phyloP scores from a whole-genome alignment of 2,888 invertebrate species.

The Tetragnatha montana region DNA sequence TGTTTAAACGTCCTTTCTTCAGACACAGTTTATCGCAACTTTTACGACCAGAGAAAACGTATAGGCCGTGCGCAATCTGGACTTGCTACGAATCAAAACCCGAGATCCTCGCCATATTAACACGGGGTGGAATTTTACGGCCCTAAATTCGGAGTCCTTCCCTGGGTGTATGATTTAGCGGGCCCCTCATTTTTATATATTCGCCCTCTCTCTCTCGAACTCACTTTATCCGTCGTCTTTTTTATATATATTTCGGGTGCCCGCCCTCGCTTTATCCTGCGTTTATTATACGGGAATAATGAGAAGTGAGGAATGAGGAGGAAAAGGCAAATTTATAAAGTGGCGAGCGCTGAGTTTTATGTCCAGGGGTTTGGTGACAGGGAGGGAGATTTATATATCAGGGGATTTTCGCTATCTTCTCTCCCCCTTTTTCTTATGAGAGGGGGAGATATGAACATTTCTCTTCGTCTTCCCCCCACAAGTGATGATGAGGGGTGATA shows the following conservation, averaged over 20 bases:
- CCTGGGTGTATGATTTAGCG: constrained; percentile 5
- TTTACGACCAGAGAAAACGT: constrained; percentile 25
- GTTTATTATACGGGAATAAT: constrained; percentile 37
- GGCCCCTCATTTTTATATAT: constrained; percentile 16
- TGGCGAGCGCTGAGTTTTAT: constrained; percentile 23
- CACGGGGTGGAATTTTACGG: not conserved
- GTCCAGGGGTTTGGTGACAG: not conserved
- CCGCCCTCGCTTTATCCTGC: constrained; percentile 5
- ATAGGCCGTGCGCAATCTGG: constrained; percentile 37
- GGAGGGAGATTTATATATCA: no score
- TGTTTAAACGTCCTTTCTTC: constrained; percentile 51
- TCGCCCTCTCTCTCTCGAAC: constrained; percentile 11
- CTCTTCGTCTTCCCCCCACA: no score
- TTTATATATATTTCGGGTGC: constrained; percentile 24
- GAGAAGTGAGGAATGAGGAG: constrained; percentile 36
- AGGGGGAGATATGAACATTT: no score
- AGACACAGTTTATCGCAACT: constrained; percentile 42
- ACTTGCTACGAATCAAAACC: constrained; percentile 44
- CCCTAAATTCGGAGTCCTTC: not conserved
- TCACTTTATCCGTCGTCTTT: constrained; percentile 12
- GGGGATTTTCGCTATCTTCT: no score
- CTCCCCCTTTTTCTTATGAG: no score
- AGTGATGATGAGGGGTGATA: no score
- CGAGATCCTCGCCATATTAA: not conserved
- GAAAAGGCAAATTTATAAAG: constrained; percentile 27